Evolutionary conservation across 92 coral and sea anemone genomes (phyloP), one percentile per base, ranked within the genome.

Genomic region (Parazoanthus atlanticus): DNA sequence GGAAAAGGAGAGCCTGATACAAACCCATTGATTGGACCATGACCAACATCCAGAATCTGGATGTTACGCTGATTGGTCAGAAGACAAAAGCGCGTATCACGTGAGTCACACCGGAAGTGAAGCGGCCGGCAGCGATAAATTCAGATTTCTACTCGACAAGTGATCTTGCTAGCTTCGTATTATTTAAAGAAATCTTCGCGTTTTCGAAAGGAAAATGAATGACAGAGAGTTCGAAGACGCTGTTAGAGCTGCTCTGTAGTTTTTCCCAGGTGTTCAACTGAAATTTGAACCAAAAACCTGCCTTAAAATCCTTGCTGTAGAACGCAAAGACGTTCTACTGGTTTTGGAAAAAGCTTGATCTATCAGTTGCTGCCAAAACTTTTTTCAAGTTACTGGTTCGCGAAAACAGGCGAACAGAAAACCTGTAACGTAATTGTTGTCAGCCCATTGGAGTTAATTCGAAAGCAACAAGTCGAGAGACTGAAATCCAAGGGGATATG

Each of bases 291-390:
- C 91, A 79, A 66, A 89, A 77, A 46, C 36, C 54, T 93, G 93
- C 81, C 74, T 93, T 21, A 72, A 86, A 93, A 89, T 84, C 76
- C 80, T 88, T 49, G 80, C 74, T 36, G 72, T 86, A 5, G 79
- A 88, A n/a, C 21, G 85, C 36, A 85, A 74, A 88, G 93, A 88
- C 54, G 95, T 93, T 32, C 89, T 88, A 30, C 91, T 64, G 95
- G 93, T 54, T 91, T 65, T 58, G 93, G 93, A 25, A 91, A 93
- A 76, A 89, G 93, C 86, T 78, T 91, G 28, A 89, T 93, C 72
- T 93, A 90, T 73, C 91, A 88, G 82, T 75, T 90, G 36, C 80
- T 88, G 21, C 90, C 95, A 58, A 85, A 85, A 67, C 67, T 88
- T 52, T 91, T 78, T 72, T 78, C 89, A 47, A 65, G 74, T 23